A percentile compares a stretch with the other conserved stretches of the same genome.
Evolutionary conservation across 2,888 invertebrate genomes (phyloP).

Genomic region (Drosophila atroscutellata): DNA sequence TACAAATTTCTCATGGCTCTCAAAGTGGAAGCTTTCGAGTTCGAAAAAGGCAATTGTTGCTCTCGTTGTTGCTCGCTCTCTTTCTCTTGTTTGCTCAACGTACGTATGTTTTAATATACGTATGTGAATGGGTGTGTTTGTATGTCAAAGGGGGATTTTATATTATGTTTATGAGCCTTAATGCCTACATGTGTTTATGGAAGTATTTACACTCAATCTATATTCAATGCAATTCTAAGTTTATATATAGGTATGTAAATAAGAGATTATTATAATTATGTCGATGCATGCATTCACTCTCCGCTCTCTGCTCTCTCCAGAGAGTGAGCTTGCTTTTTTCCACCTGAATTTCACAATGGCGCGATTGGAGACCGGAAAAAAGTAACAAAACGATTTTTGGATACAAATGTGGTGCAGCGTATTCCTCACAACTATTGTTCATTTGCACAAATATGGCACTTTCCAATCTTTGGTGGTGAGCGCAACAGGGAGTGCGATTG

Average conservation of each 20-base stretch:
- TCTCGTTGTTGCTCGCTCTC: neutral
- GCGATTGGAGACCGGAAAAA: neutral
- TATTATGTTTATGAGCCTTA: neutral
- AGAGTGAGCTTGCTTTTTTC: neutral
- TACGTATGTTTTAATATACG: neutral
- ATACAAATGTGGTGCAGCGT: neutral
- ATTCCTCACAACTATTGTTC: neutral
- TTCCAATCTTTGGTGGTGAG: neutral
- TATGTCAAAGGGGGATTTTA: neutral
- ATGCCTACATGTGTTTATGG: neutral
- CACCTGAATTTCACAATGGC: neutral
- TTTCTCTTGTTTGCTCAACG: neutral
- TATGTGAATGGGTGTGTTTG: neutral
- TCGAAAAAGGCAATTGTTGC: conserved; percentile 17
- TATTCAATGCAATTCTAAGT: neutral
- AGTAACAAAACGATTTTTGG: neutral
- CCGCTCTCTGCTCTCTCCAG: neutral
- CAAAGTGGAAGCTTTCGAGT: conserved; percentile 26
- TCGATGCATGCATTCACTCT: neutral
- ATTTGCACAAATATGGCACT: neutral
- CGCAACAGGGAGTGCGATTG: neutral
- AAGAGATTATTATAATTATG: neutral
- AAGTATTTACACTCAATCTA: neutral
- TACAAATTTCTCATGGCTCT: conserved; percentile 6
- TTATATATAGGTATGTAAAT: neutral